Conservation (phyloP, 2,888 invertebrate genomes). For the Prenolepis imparis region DNA sequence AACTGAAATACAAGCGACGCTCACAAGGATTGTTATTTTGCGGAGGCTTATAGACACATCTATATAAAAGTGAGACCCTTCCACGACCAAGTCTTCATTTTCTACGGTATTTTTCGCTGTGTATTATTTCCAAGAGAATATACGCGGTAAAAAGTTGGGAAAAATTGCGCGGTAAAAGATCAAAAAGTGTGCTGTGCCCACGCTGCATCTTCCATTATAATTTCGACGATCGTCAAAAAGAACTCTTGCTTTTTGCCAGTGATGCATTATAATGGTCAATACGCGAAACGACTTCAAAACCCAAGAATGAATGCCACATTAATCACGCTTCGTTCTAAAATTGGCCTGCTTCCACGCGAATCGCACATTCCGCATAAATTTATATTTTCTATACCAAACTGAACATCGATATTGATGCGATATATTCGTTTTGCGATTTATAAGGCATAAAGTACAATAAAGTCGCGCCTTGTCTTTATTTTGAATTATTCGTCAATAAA, state of each 20-base stretch:
- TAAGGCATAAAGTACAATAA: slow-evolving; percentile 12
- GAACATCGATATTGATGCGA: slow-evolving; percentile 12
- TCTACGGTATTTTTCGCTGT: neutral
- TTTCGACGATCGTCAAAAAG: neutral
- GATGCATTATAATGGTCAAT: neutral
- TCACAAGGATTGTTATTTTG: slow-evolving; percentile 35
- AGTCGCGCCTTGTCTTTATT: neutral
- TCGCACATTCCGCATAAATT: slow-evolving; percentile 58
- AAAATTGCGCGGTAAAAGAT: neutral
- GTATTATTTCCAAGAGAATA: slow-evolving; percentile 8
- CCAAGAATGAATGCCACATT: slow-evolving; percentile 59
- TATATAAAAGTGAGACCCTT: slow-evolving; percentile 21
- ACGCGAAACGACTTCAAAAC: neutral
- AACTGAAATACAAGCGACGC: slow-evolving; percentile 55
- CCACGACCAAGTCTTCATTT: neutral
- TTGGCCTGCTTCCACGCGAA: slow-evolving; percentile 51
- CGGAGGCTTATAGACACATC: slow-evolving; percentile 31
- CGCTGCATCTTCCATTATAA: neutral
- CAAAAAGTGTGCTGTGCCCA: neutral
- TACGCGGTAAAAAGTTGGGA: neutral
- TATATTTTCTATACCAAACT: slow-evolving; percentile 58
- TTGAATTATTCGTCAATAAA: slow-evolving; percentile 12
- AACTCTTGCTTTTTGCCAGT: neutral
- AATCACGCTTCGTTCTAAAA: slow-evolving; percentile 58
- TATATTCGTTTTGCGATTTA: slow-evolving; percentile 7